Evolutionary conservation across 1,140 invertebrate species (phyloP).

Genomic region (Lepidostoma basale): DNA sequence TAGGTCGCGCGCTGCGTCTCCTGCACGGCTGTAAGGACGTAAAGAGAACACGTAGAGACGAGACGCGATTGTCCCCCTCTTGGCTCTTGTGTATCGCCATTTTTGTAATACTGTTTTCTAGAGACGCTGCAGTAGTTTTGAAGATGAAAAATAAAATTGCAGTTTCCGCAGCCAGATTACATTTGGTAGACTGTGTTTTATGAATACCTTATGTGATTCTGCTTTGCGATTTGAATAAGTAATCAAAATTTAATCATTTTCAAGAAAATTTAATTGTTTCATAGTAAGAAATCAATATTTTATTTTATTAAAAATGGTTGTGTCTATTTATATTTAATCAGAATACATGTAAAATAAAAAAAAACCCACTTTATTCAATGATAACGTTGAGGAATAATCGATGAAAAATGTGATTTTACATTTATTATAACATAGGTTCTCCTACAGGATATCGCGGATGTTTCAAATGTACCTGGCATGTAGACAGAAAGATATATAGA

Average conservation of each 20-base stretch:
- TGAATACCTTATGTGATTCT: conserved; percentile 29
- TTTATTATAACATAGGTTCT: no score
- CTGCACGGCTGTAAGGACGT: not conserved
- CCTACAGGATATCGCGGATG: no score
- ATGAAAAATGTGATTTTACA: no score
- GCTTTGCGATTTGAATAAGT: conserved; percentile 12
- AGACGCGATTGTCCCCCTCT: conserved; percentile 34
- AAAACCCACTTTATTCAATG: no score
- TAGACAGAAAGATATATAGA: no score
- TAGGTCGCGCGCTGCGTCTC: not conserved
- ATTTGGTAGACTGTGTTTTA: conserved; percentile 24
- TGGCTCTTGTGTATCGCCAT: conserved; percentile 39
- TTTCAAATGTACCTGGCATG: no score
- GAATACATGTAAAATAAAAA: no score
- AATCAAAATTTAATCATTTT: not conserved
- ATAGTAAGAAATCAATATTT: no score
- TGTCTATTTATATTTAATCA: no score
- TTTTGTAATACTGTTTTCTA: conserved; percentile 44
- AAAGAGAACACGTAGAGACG: conserved; percentile 25
- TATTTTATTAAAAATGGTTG: no score
- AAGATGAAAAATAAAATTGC: conserved; percentile 47
- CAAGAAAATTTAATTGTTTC: not conserved
- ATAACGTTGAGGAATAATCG: no score
- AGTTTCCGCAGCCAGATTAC: conserved; percentile 44
- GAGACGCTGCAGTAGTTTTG: conserved; percentile 43